phyloP scores from a whole-genome alignment of 2,888 invertebrate species.

The Odontocerum albicorne region DNA sequence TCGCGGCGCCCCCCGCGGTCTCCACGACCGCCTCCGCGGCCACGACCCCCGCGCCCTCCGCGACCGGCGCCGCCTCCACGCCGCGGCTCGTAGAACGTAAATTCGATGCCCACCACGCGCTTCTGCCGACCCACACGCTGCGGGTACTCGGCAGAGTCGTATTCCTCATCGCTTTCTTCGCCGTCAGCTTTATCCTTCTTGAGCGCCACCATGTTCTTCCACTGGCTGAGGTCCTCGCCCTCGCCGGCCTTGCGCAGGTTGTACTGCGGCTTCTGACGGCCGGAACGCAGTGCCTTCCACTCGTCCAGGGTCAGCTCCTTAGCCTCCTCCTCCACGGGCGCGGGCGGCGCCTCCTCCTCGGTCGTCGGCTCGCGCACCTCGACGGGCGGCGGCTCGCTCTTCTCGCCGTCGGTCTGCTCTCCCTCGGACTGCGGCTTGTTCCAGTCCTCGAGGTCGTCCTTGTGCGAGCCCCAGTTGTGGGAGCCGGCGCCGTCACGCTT shows the following conservation, averaged over 20 bases:
- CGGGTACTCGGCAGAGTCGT: constrained; percentile 76
- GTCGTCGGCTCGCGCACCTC: constrained; percentile 50
- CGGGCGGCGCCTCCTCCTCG: constrained; percentile 43
- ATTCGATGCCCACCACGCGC: constrained; percentile 83
- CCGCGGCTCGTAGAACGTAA: constrained; percentile 80
- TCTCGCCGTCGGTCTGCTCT: constrained; percentile 58
- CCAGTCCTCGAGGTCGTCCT: constrained; percentile 77
- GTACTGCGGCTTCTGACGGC: constrained; percentile 81
- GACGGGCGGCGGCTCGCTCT: constrained; percentile 45
- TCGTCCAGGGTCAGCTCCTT: constrained; percentile 91
- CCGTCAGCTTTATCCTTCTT: constrained; percentile 70
- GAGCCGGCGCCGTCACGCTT: constrained; percentile 94
- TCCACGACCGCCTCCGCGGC: constrained; percentile 53
- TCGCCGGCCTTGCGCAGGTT: constrained; percentile 93
- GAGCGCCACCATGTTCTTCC: constrained; percentile 88
- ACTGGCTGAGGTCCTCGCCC: constrained; percentile 87
- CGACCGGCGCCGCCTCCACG: constrained; percentile 70
- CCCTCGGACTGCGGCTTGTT: constrained; percentile 56
- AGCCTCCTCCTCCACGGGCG: constrained; percentile 72
- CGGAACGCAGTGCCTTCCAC: constrained; percentile 86
- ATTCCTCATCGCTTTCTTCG: constrained; percentile 70
- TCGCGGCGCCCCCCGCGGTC: constrained; percentile 35
- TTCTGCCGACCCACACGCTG: constrained; percentile 86
- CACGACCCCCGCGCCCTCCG: constrained; percentile 63
- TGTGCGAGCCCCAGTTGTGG: constrained; percentile 94